These are phyloP conservation scores for Propsilocerus akamusi DNA, from an alignment of 1,140 invertebrate genomes.

Conservation along the genomic window DNA sequence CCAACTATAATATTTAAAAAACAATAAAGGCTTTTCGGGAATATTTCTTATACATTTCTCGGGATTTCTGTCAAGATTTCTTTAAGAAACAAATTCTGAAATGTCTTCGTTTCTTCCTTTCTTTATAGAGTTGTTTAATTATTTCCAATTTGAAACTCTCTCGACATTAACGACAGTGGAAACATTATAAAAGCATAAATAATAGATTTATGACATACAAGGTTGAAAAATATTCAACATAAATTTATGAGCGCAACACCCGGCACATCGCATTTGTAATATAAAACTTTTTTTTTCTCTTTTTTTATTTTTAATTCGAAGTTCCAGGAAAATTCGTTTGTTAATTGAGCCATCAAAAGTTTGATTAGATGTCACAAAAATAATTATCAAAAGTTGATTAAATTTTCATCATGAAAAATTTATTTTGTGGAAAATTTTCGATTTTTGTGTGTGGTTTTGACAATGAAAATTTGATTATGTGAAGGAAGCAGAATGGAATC, in stretches of 20 bases:
- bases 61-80: neutral
- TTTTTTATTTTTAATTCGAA: neutral
- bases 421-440: no score
- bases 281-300: neutral
- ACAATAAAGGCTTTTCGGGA: neutral
- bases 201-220: slow-evolving; percentile 1
- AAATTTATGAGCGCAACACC: no score
- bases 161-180: neutral
- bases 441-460: no score
- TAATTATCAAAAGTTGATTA: neutral
- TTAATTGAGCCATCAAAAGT: neutral
- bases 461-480: no score
- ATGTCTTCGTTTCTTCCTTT: neutral
- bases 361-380: neutral
- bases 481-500: no score
- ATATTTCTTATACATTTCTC: neutral
- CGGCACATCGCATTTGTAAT: no score
- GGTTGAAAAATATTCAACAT: neutral
- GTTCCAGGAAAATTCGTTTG: neutral
- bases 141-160: neutral
- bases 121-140: slow-evolving; percentile 1
- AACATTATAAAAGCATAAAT: neutral
- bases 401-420: no score
- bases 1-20: slow-evolving; percentile 1
- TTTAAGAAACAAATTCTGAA: neutral